A percentile compares a stretch with the other conserved stretches of the same genome.
Conservation (phyloP, 2,113 vertebrate species). For the Sylvietta virens region DNA sequence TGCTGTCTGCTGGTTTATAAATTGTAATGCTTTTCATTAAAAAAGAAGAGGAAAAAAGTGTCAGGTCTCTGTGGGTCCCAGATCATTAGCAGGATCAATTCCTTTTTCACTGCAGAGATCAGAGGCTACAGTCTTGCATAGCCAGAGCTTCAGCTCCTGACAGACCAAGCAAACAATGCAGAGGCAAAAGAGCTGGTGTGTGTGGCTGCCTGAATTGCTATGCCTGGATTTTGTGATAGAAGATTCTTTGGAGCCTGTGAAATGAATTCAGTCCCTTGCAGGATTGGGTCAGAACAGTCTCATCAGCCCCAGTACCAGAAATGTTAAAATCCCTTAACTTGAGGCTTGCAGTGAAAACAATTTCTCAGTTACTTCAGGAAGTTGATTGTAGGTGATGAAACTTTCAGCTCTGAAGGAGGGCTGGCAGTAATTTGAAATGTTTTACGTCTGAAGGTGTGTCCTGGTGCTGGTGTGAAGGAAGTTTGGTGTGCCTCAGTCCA, state of each 20-base stretch:
- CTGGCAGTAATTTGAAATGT: neutral
- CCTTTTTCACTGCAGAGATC: slow-evolving; percentile 49
- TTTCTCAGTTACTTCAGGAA: neutral
- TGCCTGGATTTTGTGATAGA: neutral
- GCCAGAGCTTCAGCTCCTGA: slow-evolving; percentile 16
- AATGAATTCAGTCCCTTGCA: neutral
- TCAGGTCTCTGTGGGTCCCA: slow-evolving; percentile 31
- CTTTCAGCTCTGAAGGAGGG: neutral
- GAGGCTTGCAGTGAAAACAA: neutral
- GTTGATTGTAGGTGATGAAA: neutral
- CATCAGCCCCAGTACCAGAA: neutral
- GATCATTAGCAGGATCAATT: slow-evolving; percentile 57
- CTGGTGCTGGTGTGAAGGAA: neutral
- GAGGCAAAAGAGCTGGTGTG: neutral
- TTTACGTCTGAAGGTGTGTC: neutral
- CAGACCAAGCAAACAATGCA: slow-evolving; percentile 21
- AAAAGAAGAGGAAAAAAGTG: neutral
- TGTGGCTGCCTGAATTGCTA: neutral
- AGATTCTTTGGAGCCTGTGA: neutral
- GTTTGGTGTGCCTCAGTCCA: neutral
- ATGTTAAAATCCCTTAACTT: neutral
- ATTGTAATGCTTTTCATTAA: slow-evolving; percentile 55
- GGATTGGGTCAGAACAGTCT: neutral
- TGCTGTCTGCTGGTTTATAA: slow-evolving; percentile 53
- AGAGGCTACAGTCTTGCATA: slow-evolving; percentile 35